These are phyloP conservation scores for Scaptodrosophila lebanonensis DNA, from an alignment of 1,140 invertebrate species.

Conservation along the genomic window DNA sequence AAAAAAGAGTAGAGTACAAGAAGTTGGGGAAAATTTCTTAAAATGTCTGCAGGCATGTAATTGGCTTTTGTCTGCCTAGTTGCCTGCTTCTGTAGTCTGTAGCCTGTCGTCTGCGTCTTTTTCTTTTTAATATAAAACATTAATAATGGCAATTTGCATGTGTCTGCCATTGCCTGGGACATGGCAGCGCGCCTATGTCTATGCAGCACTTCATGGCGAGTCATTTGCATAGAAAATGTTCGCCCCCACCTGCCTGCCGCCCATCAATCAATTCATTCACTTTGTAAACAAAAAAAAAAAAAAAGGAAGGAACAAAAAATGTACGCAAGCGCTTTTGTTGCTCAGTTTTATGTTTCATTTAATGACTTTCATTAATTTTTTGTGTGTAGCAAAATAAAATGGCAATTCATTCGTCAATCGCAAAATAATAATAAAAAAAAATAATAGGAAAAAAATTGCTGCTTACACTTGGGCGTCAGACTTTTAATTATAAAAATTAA, in stretches of 20 bases:
- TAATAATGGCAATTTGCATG: slow-evolving; percentile 58
- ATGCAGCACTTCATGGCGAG: slow-evolving; percentile 13
- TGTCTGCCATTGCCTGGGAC: background rate
- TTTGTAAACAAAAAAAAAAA: slow-evolving; percentile 53
- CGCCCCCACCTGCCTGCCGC: background rate
- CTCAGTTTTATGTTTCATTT: slow-evolving; percentile 41
- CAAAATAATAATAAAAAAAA: slow-evolving; percentile 9
- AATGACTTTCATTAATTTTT: slow-evolving; percentile 51
- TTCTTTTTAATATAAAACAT: slow-evolving; percentile 44
- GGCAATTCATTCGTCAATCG: slow-evolving; percentile 48
- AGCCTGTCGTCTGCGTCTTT: background rate
- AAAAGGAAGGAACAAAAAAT: no score
- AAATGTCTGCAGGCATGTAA: slow-evolving; percentile 47
- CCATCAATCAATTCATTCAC: slow-evolving; percentile 48
- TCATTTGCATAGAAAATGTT: slow-evolving; percentile 4
- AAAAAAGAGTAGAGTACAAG: slow-evolving; percentile 1
- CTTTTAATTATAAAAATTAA: slow-evolving; percentile 52
- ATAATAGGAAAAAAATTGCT: background rate
- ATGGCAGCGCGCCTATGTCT: slow-evolving; percentile 1
- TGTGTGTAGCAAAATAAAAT: slow-evolving; percentile 25
- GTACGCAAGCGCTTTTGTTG: slow-evolving; percentile 39
- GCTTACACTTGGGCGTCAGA: no score
- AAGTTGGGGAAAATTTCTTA: slow-evolving; percentile 50
- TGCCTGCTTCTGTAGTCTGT: background rate
- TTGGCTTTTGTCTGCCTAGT: slow-evolving; percentile 41